Conservation (phyloP, 2,797 vertebrate genomes). For the Coendou prehensilis region DNA sequence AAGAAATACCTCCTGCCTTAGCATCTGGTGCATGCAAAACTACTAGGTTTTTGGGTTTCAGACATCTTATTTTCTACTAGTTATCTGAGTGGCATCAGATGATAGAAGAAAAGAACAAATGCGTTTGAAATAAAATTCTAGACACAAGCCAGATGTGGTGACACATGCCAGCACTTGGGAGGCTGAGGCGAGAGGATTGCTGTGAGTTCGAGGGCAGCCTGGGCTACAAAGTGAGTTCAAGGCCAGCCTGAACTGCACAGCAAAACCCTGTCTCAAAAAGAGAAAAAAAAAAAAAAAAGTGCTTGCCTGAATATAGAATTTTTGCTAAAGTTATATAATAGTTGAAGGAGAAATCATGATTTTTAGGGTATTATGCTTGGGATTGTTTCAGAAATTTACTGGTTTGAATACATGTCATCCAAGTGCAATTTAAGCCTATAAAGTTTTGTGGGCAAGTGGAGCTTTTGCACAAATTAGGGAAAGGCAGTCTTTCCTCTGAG, state of each 20-base stretch:
- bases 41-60: neutral
- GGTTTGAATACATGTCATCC: neutral
- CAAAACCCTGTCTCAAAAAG: neutral
- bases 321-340: neutral
- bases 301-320: neutral
- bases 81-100: neutral
- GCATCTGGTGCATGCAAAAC: neutral
- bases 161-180: neutral
- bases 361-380: neutral
- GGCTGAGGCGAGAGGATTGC: neutral
- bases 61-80: neutral
- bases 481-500: neutral
- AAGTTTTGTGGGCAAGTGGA: neutral
- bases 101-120: slow-evolving; percentile 5
- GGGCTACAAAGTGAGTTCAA: neutral
- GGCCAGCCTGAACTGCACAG: neutral
- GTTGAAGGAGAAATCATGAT: slow-evolving; percentile 41
- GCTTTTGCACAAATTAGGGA: neutral
- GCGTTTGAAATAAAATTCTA: slow-evolving; percentile 35
- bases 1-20: neutral
- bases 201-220: neutral
- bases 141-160: neutral
- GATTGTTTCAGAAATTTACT: neutral
- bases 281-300: neutral
- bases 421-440: neutral